A percentile compares a stretch with the other conserved stretches of the same genome.
These are phyloP conservation scores for Anarhynchus alexandrinus DNA, from an alignment of 2,113 vertebrate genomes.

Conservation along the genomic window DNA sequence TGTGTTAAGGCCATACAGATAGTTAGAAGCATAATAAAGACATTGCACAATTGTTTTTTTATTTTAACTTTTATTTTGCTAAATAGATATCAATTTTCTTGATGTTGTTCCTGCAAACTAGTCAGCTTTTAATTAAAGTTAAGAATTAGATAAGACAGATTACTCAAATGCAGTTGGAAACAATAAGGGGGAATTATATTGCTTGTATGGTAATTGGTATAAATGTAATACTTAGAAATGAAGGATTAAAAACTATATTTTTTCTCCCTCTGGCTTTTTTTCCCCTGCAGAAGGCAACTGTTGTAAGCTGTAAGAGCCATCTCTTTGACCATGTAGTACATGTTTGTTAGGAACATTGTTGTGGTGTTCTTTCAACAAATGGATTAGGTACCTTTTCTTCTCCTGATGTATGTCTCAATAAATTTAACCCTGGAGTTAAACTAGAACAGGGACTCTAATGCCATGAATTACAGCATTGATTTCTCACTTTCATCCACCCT, in stretches of 20 bases:
- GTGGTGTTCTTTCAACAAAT: neutral
- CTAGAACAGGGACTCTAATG: neutral
- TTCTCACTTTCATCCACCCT: neutral
- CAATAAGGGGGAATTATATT: neutral
- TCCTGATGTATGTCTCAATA: neutral
- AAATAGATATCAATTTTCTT: neutral
- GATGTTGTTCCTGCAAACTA: neutral
- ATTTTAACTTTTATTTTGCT: neutral
- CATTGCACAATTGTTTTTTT: neutral
- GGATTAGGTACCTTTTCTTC: neutral
- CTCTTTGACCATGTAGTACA: neutral
- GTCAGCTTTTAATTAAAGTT: neutral
- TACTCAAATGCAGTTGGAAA: too few species aligned
- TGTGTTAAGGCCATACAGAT: neutral
- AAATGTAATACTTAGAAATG: neutral
- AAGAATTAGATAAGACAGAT: neutral
- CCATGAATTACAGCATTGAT: neutral
- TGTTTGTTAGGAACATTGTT: neutral
- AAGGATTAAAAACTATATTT: neutral
- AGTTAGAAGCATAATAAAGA: neutral
- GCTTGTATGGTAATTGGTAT: neutral
- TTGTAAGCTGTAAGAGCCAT: neutral
- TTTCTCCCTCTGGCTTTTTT: neutral
- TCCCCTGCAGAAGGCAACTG: neutral
- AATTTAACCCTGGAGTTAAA: neutral